phyloP scores from a whole-genome alignment of 2,888 invertebrate species.

The Hofmannophila pseudospretella region DNA sequence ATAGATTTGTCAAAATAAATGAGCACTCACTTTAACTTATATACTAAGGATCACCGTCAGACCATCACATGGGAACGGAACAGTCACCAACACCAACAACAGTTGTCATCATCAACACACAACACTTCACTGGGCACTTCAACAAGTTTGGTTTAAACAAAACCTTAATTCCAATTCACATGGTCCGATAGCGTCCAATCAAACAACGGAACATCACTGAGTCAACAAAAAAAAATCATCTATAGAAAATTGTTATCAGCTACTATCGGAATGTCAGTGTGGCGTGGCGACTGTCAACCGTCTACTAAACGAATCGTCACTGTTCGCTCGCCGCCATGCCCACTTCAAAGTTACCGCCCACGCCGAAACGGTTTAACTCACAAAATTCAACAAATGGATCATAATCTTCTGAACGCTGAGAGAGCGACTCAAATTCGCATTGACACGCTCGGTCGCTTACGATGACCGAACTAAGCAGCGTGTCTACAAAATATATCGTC shows the following conservation, averaged over 20 bases:
- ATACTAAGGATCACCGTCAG: constrained; percentile 12
- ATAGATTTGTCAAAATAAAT: too few relatives aligned
- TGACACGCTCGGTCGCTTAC: constrained; percentile 21
- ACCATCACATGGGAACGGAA: constrained; percentile 12
- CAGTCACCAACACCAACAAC: constrained; percentile 33
- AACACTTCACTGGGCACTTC: constrained; percentile 47
- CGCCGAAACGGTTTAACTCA: constrained; percentile 25
- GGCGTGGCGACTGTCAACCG: constrained; percentile 77
- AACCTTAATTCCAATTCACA: constrained; percentile 16
- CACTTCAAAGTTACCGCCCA: constrained; percentile 46
- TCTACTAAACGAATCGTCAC: constrained; percentile 77
- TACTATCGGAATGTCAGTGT: constrained; percentile 76
- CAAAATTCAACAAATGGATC: constrained; percentile 15
- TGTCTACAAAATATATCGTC: constrained; percentile 48
- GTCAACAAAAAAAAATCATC: constrained; percentile 65
- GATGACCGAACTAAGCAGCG: constrained; percentile 14
- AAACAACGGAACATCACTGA: constrained; percentile 38
- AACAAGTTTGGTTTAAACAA: constrained; percentile 23
- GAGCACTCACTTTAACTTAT: constrained; percentile 15
- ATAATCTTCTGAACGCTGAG: not conserved
- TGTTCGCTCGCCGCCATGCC: constrained; percentile 73
- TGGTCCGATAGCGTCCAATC: constrained; percentile 20
- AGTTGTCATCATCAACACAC: constrained; percentile 51
- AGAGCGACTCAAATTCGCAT: constrained; percentile 20
- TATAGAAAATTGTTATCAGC: constrained; percentile 71